Percentiles rank a stretch among this genome's conserved stretches.
These are phyloP conservation scores for Eupithecia tripunctaria DNA, from an alignment of 2,888 invertebrate genomes.

Conservation along the genomic window DNA sequence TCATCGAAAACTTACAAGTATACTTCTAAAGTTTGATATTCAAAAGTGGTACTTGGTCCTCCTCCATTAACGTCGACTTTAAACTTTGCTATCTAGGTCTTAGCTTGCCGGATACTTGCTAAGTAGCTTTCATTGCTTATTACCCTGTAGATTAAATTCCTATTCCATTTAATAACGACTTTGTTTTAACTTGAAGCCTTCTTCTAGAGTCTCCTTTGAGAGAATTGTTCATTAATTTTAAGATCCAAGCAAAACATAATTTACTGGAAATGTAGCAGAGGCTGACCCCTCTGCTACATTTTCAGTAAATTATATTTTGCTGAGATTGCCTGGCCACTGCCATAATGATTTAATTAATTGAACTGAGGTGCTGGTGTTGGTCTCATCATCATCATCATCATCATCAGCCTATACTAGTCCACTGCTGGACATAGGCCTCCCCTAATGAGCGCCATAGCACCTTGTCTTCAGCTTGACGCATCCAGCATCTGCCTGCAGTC, in stretches of 20 bases:
- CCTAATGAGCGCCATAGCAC: too few relatives aligned
- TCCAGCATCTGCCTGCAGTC: too few relatives aligned
- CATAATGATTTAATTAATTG: background rate
- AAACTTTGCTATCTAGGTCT: constrained; percentile 27
- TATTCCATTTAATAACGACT: background rate
- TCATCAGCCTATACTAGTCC: too few relatives aligned
- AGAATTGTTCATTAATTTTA: background rate
- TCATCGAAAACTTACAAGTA: constrained; percentile 33
- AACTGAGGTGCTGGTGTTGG: too few relatives aligned
- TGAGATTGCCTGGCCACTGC: background rate
- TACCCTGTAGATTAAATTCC: constrained; percentile 10
- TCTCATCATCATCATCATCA: too few relatives aligned
- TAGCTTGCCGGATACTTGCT: constrained; percentile 17
- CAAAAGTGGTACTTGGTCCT: constrained; percentile 27
- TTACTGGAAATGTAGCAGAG: background rate
- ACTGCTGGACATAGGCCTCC: too few relatives aligned
- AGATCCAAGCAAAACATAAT: background rate
- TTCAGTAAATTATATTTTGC: too few relatives aligned
- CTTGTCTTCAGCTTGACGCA: too few relatives aligned
- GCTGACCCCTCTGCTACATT: too few relatives aligned
- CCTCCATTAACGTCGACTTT: constrained; percentile 27
- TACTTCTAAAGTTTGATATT: constrained; percentile 28
- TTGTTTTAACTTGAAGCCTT: background rate
- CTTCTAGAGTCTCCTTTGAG: background rate
- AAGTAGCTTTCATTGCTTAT: constrained; percentile 20